Evolutionary conservation across 2,888 invertebrate species (phyloP).

Genomic region (Hypomecis atomaria): DNA sequence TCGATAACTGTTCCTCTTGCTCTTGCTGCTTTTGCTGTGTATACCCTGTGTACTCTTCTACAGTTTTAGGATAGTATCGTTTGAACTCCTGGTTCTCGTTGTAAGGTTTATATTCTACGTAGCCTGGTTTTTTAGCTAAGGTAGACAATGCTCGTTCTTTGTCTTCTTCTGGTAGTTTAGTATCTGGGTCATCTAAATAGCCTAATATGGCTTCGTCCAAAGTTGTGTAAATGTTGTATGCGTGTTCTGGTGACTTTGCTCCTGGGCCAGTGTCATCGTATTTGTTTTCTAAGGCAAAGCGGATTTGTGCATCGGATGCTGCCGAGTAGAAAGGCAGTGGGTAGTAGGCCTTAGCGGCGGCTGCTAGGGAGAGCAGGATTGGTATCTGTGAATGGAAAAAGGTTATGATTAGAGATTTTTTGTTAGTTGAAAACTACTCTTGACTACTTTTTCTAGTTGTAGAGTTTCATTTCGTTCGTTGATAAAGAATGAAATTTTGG

Average conservation of each 20-base stretch:
- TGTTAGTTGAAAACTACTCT: not conserved
- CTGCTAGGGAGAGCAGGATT: slow-evolving; percentile 49
- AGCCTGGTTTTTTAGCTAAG: slow-evolving; percentile 39
- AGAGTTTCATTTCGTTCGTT: too few species aligned
- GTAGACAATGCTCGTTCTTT: slow-evolving; percentile 55
- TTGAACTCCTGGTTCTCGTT: slow-evolving; percentile 25
- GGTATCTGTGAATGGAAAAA: slow-evolving; percentile 51
- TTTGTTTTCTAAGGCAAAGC: slow-evolving; percentile 74
- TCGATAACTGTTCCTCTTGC: slow-evolving; percentile 1
- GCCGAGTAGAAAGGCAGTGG: slow-evolving; percentile 49
- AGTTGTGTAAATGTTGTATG: slow-evolving; percentile 68
- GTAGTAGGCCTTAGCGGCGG: slow-evolving; percentile 38
- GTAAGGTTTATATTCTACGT: slow-evolving; percentile 14
- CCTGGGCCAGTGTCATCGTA: slow-evolving; percentile 80
- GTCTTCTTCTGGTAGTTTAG: slow-evolving; percentile 69
- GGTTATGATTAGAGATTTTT: slow-evolving; percentile 8
- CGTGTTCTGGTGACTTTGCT: slow-evolving; percentile 62
- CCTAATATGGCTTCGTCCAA: slow-evolving; percentile 69
- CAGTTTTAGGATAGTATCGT: slow-evolving; percentile 51
- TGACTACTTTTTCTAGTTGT: too few species aligned
- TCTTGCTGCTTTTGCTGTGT: slow-evolving; percentile 29
- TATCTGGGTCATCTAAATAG: slow-evolving; percentile 72
- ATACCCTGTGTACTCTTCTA: slow-evolving; percentile 54
- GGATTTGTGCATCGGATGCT: slow-evolving; percentile 71
- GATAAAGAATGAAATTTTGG: too few species aligned